Percentiles rank a stretch among this genome's conserved stretches.
phyloP scores from a whole-genome alignment of 2,113 vertebrate species.

The Dinomys branickii region DNA sequence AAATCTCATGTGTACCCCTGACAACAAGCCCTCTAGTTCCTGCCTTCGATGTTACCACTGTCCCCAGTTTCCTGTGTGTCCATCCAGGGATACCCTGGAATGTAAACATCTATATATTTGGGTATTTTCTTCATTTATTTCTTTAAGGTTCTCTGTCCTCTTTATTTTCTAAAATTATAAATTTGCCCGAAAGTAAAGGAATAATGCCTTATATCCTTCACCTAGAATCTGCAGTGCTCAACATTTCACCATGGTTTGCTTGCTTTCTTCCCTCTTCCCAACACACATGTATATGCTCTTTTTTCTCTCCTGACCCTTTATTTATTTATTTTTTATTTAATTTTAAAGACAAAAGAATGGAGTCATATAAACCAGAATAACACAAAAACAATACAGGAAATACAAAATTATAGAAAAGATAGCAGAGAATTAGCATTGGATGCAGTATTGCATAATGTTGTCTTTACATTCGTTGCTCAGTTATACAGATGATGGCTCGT shows the following conservation, averaged over 20 bases:
- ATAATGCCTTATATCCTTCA: not conserved
- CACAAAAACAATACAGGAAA: too few relatives aligned
- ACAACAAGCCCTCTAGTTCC: not conserved
- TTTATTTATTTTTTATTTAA: too few relatives aligned
- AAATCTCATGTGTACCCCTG: not conserved
- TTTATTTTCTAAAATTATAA: not conserved
- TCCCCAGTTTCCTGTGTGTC: not conserved
- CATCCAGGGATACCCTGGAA: not conserved
- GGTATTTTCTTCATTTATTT: not conserved
- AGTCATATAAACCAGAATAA: too few relatives aligned
- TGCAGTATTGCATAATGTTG: too few relatives aligned
- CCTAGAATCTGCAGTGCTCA: not conserved
- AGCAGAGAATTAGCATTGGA: too few relatives aligned
- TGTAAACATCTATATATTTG: not conserved
- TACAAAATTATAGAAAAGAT: too few relatives aligned
- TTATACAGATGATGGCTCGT: too few relatives aligned
- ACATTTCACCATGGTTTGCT: not conserved
- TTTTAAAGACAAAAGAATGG: too few relatives aligned
- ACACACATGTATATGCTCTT: not conserved
- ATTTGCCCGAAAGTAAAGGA: not conserved
- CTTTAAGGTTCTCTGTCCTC: not conserved
- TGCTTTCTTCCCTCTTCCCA: not conserved
- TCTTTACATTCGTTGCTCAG: too few relatives aligned
- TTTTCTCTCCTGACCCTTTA: not conserved
- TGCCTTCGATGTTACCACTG: not conserved